phyloP scores from a whole-genome alignment of 2,888 invertebrate genomes.

The Dexiosoma caninum region DNA sequence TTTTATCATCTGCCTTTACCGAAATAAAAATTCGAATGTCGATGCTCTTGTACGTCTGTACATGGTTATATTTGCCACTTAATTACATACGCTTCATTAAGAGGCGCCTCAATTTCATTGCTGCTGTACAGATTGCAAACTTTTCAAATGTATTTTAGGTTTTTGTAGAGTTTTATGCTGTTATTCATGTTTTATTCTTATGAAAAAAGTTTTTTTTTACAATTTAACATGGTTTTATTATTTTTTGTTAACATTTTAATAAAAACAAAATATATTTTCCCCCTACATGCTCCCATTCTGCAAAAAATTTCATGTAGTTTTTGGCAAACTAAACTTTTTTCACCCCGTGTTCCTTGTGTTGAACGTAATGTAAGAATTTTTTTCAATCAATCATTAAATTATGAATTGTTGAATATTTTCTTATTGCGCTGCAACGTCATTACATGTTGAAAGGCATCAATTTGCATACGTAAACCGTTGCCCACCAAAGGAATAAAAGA shows the following conservation, averaged over 20 bases:
- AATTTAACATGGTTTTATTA: neutral
- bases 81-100: conserved; percentile 60
- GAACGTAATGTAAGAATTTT: neutral
- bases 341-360: neutral
- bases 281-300: neutral
- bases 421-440: conserved; percentile 16
- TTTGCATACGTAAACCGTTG: no score
- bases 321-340: neutral
- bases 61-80: conserved; percentile 49
- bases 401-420: no score
- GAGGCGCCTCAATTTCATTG: conserved; percentile 57
- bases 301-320: neutral
- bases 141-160: conserved; percentile 11
- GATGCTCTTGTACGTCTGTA: neutral
- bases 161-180: neutral
- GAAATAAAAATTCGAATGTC: neutral
- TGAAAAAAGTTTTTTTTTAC: conserved; percentile 30
- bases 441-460: neutral
- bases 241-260: conserved; percentile 31
- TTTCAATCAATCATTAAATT: neutral
- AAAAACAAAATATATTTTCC: neutral
- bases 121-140: conserved; percentile 10
- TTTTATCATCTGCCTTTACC: neutral
- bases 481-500: neutral
- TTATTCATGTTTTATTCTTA: conserved; percentile 1